Evolutionary conservation across 2,113 vertebrate species (phyloP), one percentile per base, ranked within the genome.

Genomic region (Anarhynchus alexandrinus): DNA sequence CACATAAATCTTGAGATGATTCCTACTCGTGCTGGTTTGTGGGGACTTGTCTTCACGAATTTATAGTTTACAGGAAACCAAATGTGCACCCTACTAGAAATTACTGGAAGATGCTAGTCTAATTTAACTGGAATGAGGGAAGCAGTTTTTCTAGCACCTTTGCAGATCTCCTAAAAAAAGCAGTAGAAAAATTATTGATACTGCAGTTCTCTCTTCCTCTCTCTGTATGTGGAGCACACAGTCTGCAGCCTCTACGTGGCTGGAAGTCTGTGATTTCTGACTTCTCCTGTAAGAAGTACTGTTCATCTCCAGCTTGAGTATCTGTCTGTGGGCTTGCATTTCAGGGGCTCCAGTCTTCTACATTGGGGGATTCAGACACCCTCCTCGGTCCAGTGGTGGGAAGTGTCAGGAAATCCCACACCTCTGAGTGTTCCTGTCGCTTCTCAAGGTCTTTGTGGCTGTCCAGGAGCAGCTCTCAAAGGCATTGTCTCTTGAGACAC

Each of bases 31-130:
- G 21, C 47, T 86, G 52, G 69, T 86, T 93, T 94, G 82, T 88
- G 86, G 83, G 64, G 55, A 23, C 67, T 86, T 64, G 38, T 88
- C 80, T 70, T 74, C 0, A 0, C 51, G 26, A 92, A 95, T 95
- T 83, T 95, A 86, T 47, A 47, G 77, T 78, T 93, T 93, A 84
- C 82, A 79, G 90, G 92, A 96, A 97, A 84, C 59, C 43, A 84
- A 82, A 76, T 14, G 16, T 79, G 47, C 23, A 43, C 22, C n/a
- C 67, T 67, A 36, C n/a, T 72, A 65, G 94, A 84, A 89, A 86
- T 91, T 96, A 88, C 92, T 86, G 96, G 95, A 96, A 96, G 69
- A 82, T 36, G 10, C 54, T 92, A 16, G 59, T 86, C 57, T 57
- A 66, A 14, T 58, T 94, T 93, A 92, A 90, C 69, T 78, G 92